A percentile compares a stretch with the other conserved stretches of the same genome.
These are phyloP conservation scores for Parasteatoda tepidariorum DNA, from an alignment of 1,140 invertebrate genomes.

Conservation along the genomic window DNA sequence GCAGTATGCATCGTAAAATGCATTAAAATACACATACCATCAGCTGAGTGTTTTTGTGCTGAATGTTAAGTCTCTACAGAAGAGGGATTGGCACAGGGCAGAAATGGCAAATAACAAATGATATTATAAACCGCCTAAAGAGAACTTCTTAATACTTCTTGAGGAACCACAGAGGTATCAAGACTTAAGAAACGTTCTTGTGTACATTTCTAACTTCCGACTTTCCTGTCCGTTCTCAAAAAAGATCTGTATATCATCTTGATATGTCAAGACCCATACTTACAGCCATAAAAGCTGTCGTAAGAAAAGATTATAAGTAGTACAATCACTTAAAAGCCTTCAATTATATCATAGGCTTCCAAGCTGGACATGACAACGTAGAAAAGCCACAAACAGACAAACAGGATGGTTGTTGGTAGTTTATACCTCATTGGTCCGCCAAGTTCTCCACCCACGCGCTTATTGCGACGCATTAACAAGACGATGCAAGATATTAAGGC, in stretches of 20 bases:
- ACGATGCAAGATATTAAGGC: conserved; percentile 72
- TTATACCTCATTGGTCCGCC: conserved; percentile 85
- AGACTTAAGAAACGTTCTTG: conserved; percentile 20
- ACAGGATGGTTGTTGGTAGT: conserved; percentile 79
- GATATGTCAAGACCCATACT: conserved; percentile 17
- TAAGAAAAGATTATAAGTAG: background rate
- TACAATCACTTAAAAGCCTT: conserved; percentile 55
- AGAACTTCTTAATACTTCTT: conserved; percentile 19
- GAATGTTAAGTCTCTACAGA: conserved; percentile 12
- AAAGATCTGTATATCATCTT: conserved; percentile 40
- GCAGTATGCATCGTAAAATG: conserved; percentile 39
- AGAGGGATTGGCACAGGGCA: conserved; percentile 44
- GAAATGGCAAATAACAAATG: conserved; percentile 32
- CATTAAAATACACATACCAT: conserved; percentile 42
- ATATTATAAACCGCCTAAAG: background rate
- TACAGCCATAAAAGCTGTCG: conserved; percentile 11
- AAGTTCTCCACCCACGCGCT: conserved; percentile 87
- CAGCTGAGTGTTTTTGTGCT: conserved; percentile 48
- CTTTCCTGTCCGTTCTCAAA: conserved; percentile 11
- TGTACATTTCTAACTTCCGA: background rate
- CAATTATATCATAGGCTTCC: conserved; percentile 84
- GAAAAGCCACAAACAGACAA: conserved; percentile 89
- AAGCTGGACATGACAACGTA: conserved; percentile 92
- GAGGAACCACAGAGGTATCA: conserved; percentile 24
- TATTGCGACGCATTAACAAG: conserved; percentile 82